Percentiles rank a stretch among this genome's conserved stretches.
Conservation (phyloP, 2,888 invertebrate genomes). For the Drosophila falleni region DNA sequence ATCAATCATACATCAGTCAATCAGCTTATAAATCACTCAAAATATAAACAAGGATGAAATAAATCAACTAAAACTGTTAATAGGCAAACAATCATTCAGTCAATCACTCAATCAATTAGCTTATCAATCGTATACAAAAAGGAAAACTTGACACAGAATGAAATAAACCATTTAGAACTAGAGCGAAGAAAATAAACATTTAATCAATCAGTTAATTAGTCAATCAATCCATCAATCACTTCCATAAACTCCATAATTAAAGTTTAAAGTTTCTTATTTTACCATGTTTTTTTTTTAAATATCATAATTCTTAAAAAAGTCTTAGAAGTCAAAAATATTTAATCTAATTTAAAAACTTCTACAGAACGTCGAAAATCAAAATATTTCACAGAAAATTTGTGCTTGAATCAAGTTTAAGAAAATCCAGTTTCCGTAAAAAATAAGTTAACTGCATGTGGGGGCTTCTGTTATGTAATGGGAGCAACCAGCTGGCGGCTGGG, state of each 20-base stretch:
- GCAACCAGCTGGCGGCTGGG: neutral
- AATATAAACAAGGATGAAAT: neutral
- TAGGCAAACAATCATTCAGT: neutral
- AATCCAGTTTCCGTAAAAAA: no score
- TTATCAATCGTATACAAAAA: neutral
- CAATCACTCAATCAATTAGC: neutral
- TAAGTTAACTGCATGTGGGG: neutral
- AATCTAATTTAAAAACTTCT: no score
- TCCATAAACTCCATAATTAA: no score
- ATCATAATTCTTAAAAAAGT: no score
- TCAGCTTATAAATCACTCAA: neutral
- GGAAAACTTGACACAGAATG: neutral
- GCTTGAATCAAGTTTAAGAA: no score
- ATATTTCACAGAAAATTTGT: no score
- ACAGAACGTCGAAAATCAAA: no score
- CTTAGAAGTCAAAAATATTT: no score
- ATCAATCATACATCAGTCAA: neutral
- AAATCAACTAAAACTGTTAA: neutral
- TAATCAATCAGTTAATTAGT: neutral
- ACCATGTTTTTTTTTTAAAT: no score
- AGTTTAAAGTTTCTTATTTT: no score
- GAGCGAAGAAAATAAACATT: neutral
- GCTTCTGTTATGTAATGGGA: conserved; percentile 2
- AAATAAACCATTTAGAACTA: neutral
- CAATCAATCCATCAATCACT: neutral